Evolutionary conservation across 2,888 invertebrate species (phyloP).

Genomic region (Ectobius pallidus): DNA sequence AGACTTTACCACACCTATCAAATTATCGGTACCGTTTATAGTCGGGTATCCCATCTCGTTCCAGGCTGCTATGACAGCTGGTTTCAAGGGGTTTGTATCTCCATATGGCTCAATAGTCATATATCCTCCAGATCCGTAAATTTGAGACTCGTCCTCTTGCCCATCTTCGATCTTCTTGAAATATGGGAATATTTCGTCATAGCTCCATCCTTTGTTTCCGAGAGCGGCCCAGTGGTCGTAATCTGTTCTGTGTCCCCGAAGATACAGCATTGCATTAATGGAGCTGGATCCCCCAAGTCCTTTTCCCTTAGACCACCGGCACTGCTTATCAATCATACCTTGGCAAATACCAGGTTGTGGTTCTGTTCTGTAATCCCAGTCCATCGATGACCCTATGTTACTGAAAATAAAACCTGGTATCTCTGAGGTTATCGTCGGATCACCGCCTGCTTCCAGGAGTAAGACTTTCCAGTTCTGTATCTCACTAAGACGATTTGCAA

Average conservation of each 20-base stretch:
- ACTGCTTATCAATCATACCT: slow-evolving; percentile 51
- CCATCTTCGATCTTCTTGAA: slow-evolving; percentile 55
- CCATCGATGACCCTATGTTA: slow-evolving; percentile 51
- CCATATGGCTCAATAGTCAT: slow-evolving; percentile 73
- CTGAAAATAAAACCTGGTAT: slow-evolving; percentile 53
- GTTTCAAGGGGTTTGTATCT: slow-evolving; percentile 51
- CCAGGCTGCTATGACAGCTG: slow-evolving; percentile 55
- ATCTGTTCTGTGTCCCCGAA: slow-evolving; percentile 67
- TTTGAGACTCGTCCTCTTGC: slow-evolving; percentile 55
- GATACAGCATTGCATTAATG: slow-evolving; percentile 69
- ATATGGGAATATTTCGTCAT: slow-evolving; percentile 55
- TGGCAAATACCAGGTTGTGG: slow-evolving; percentile 4
- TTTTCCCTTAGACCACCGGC: slow-evolving; percentile 65
- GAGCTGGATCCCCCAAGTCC: slow-evolving; percentile 68
- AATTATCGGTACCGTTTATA: too few relatives aligned
- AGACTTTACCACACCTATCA: too few relatives aligned
- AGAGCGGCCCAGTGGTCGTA: slow-evolving; percentile 66
- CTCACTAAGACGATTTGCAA: slow-evolving; percentile 59
- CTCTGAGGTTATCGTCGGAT: slow-evolving; percentile 56
- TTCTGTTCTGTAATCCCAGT: slow-evolving; percentile 59
- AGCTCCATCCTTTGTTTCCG: slow-evolving; percentile 69
- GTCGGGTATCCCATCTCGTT: slow-evolving; percentile 48
- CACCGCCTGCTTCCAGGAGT: slow-evolving; percentile 60
- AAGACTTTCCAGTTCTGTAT: slow-evolving; percentile 56
- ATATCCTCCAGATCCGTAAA: slow-evolving; percentile 75